Base-by-base conservation (phyloP, 2,888 invertebrate species). In the Asteroscopus sphinx region DNA sequence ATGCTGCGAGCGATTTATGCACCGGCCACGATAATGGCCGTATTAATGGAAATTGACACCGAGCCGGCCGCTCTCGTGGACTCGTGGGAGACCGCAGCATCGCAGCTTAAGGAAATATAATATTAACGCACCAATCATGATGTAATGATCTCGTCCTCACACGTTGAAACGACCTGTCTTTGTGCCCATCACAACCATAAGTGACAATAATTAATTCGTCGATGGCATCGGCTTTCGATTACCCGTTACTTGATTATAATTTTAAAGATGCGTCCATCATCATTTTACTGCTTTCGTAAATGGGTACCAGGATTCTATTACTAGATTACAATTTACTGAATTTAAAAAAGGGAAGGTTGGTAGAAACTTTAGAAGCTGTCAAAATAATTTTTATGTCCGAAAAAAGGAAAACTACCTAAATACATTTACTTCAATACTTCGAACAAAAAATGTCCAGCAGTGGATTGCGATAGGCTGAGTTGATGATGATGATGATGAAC, bases 11-110 rank as follows among this genome's bases (percentile, higher is more conserved):
- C 87, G 88, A 91, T 91, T 92, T 91, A 92, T 90, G 86, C 87
- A 85, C 80, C 83, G 76, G 76, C 81, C 79, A 82, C 82, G 81
- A 83, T 92, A 91, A 92, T 92, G 82, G 88, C 79, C 87, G 72
- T 85, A 90, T 91, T 90, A 91, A 91, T 91, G 91, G 89, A 91
- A 91, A 91, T 89, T 90, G 91, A 93, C 92, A 91, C 91, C 87
- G 80, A 69, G 81, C 75, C 78, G 82, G 75, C 70, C 80, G 66
- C 77, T 80, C 79, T 77, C 73, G 76, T 81, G 77, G 77, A 15
- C 79, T 73, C 83, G 85, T 85, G 85, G 82, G 86, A 77, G 59
- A 64, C 59, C 68, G 53, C 57, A 84, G 79, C 82, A 79, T 67
- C 81, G 74, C 83, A 83, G 81, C 83, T 82, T 87, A 86, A 86